A percentile compares a stretch with the other conserved stretches of the same genome.
Conservation (phyloP, 2,888 invertebrate genomes). For the Erynnis tages region DNA sequence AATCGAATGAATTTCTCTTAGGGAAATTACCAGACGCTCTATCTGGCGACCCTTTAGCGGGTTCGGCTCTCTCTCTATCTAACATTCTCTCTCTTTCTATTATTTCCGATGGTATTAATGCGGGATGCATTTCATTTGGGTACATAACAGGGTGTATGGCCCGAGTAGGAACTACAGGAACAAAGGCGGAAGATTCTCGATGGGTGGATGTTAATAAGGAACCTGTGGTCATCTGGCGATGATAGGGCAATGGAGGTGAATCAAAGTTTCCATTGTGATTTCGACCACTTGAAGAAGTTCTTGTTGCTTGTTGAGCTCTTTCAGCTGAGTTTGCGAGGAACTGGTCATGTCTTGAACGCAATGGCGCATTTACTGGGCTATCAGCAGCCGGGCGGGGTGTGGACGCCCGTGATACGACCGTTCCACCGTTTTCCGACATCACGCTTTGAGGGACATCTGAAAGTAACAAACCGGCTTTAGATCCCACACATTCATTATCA, state of each 20-base stretch:
- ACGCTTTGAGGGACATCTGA: constrained; percentile 61
- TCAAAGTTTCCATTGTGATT: constrained; percentile 81
- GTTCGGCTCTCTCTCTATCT: constrained; percentile 71
- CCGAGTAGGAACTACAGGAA: constrained; percentile 92
- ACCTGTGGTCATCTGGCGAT: constrained; percentile 83
- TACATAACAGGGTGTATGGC: constrained; percentile 87
- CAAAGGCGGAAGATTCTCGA: constrained; percentile 92
- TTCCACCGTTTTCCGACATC: constrained; percentile 76
- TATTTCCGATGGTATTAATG: constrained; percentile 82
- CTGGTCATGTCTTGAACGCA: constrained; percentile 82
- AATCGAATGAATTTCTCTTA: constrained; percentile 85
- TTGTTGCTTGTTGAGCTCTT: constrained; percentile 55
- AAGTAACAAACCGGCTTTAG: constrained; percentile 42
- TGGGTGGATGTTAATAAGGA: constrained; percentile 79
- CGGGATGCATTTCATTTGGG: constrained; percentile 86
- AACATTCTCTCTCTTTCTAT: constrained; percentile 80
- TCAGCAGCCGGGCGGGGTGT: constrained; percentile 76
- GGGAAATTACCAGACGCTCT: constrained; percentile 65
- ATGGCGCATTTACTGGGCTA: constrained; percentile 65
- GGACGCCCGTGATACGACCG: constrained; percentile 72
- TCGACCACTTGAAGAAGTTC: constrained; percentile 77
- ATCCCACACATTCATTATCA: too few species aligned
- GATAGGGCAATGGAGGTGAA: constrained; percentile 84
- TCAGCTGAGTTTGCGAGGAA: constrained; percentile 81
- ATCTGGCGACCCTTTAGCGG: constrained; percentile 75